Evolutionary conservation across 2,113 vertebrate genomes (phyloP).

Genomic region (Casuarius casuarius): DNA sequence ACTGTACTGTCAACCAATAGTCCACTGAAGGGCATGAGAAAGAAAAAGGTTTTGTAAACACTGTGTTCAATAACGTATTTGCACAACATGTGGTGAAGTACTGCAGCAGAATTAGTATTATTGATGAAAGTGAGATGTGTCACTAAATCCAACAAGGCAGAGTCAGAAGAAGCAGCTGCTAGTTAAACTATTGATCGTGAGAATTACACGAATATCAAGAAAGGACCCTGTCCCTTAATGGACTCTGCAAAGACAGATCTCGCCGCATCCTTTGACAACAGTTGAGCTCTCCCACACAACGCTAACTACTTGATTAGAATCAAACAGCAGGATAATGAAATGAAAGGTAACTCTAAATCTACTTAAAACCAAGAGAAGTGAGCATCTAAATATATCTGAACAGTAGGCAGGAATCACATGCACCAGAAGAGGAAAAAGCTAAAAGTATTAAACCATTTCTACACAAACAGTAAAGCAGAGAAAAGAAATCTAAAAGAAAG

Average conservation of each 20-base stretch:
- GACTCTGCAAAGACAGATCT: not conserved
- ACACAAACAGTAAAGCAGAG: not conserved
- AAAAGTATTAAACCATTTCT: not conserved
- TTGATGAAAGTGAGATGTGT: not conserved
- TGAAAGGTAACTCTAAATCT: not conserved
- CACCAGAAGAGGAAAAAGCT: not conserved
- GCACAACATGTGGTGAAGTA: not conserved
- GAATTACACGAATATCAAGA: not conserved
- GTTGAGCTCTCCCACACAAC: not conserved
- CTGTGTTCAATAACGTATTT: not conserved
- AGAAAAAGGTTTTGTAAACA: not conserved
- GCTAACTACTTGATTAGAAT: not conserved
- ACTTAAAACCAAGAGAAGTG: not conserved
- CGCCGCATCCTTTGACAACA: not conserved
- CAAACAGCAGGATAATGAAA: not conserved
- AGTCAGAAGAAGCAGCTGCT: not conserved
- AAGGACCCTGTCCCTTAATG: not conserved
- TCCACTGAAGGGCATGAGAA: not conserved
- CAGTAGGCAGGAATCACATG: not conserved
- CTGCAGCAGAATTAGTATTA: not conserved
- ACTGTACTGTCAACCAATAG: not conserved
- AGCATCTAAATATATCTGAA: not conserved
- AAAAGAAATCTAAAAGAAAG: not conserved
- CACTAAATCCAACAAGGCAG: conserved; percentile 20
- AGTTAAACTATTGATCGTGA: not conserved